A percentile compares a stretch with the other conserved stretches of the same genome.
phyloP scores from a whole-genome alignment of 2,797 vertebrate species.

The Channa striata region DNA sequence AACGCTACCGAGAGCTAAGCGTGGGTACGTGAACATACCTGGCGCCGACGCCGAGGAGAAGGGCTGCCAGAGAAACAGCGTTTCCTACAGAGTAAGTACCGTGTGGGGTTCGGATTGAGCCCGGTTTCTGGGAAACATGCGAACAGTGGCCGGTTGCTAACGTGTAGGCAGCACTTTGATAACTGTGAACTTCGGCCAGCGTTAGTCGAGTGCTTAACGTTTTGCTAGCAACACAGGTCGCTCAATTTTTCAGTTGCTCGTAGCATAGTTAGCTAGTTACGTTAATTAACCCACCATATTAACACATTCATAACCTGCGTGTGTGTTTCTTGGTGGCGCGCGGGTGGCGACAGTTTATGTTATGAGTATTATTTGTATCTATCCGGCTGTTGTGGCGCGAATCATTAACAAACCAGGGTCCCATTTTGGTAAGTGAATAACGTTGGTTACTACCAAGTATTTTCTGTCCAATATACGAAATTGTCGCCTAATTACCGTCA shows the following conservation, averaged over 20 bases:
- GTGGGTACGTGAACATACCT: constrained; percentile 34
- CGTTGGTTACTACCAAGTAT: neutral
- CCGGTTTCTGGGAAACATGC: neutral
- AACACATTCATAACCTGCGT: neutral
- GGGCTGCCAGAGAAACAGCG: constrained; percentile 2
- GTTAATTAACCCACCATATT: neutral
- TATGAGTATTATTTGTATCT: too few relatives aligned
- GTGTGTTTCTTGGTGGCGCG: neutral
- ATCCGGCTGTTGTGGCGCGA: neutral
- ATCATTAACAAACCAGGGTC: neutral
- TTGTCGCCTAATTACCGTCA: neutral
- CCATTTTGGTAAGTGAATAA: neutral
- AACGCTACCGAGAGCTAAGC: constrained; percentile 58
- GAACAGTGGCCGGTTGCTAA: constrained; percentile 36
- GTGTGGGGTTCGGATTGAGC: neutral
- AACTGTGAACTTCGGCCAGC: constrained; percentile 62
- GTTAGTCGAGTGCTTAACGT: constrained; percentile 1
- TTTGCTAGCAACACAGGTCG: constrained; percentile 40
- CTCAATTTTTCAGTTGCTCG: constrained; percentile 13
- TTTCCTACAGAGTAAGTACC: constrained; percentile 64
- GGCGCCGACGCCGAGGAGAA: constrained; percentile 39
- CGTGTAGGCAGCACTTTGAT: constrained; percentile 45
- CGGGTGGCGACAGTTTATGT: neutral
- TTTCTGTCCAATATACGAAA: neutral
- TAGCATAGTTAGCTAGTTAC: neutral